Evolutionary conservation across 2,888 invertebrate genomes (phyloP), one percentile per base, ranked within the genome.

Genomic region (Synanthedon myopaeformis): DNA sequence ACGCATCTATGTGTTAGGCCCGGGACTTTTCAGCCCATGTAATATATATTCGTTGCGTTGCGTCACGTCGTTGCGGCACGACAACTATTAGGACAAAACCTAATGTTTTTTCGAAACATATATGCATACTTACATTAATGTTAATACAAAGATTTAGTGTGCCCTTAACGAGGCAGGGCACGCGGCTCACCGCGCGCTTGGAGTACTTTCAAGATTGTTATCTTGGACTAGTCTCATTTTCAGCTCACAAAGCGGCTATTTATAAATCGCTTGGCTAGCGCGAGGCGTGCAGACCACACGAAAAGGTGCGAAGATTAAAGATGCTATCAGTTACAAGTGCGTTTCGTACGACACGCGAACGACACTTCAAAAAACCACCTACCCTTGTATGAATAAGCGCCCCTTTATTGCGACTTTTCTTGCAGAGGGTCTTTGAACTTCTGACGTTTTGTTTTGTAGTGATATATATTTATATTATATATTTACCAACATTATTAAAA

Each of bases 281-380:
- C 52, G 63, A 61, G 64, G 66, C 63, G 64, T 55, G 66, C 62
- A 62, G 72, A 70, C 76, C 76, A 71, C 70, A 78, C 78, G 74
- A 78, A 82, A 80, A 86, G 86, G 86, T 86, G 86, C 82, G 83
- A 86, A 81, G 83, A 86, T 86, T 86, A 80, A 83, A 86, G 86
- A 86, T 86, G 64, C 60, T 86, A 86, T 86, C 86, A 67, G 72
- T 57, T 60, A 65, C 67, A 65, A 78, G 82, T 83, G 85, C 83
- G 83, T 85, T 82, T 72, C 73, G 62, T 67, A 73, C 69, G 67
- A 70, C 75, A 74, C 69, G 68, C 64, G 61, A 65, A 59, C 66
- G 60, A 63, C 72, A 67, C 69, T 71, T 74, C 70, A 79, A 69
- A 23, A 74, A 71, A 67, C 50, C 35, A 49, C 42, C 54, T 67